These are phyloP conservation scores for Tachystola acroxantha DNA, from an alignment of 2,888 invertebrate species.

Conservation along the genomic window DNA sequence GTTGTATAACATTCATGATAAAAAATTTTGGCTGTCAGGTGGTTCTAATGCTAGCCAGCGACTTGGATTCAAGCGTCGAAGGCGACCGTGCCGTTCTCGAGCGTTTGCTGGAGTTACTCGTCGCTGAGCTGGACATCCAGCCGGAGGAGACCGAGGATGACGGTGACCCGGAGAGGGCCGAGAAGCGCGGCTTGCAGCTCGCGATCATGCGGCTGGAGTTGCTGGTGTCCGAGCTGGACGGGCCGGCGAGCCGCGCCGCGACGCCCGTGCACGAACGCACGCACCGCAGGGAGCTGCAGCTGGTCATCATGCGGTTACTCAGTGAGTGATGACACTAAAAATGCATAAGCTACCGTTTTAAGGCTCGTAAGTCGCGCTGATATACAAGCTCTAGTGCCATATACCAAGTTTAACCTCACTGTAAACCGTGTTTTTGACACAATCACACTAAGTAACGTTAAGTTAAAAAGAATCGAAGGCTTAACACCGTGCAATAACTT, in stretches of 20 bases:
- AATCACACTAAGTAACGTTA: no score
- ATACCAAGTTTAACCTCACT: no score
- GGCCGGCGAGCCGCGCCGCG: constrained; percentile 67
- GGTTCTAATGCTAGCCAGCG: constrained; percentile 91
- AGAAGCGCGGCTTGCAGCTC: constrained; percentile 90
- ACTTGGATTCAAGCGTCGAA: constrained; percentile 91
- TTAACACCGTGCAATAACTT: no score
- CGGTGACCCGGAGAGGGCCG: constrained; percentile 78
- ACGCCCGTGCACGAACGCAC: constrained; percentile 81
- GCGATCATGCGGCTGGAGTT: constrained; percentile 88
- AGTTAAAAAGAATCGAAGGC: no score
- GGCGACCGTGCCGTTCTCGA: constrained; percentile 88
- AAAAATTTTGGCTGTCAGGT: no score
- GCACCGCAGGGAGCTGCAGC: constrained; percentile 89
- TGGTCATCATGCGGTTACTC: constrained; percentile 91
- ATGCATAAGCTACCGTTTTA: not conserved
- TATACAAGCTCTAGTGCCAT: no score
- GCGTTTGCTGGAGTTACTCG: constrained; percentile 84
- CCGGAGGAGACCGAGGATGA: constrained; percentile 37
- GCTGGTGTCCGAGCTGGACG: constrained; percentile 84
- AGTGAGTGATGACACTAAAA: constrained; percentile 78
- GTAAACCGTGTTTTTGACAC: no score
- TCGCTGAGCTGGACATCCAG: constrained; percentile 85
- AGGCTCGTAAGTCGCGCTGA: not conserved
- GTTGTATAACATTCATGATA: no score